These are phyloP conservation scores for Rugalucina vietnamica DNA, from an alignment of 2,888 invertebrate species.

Conservation along the genomic window DNA sequence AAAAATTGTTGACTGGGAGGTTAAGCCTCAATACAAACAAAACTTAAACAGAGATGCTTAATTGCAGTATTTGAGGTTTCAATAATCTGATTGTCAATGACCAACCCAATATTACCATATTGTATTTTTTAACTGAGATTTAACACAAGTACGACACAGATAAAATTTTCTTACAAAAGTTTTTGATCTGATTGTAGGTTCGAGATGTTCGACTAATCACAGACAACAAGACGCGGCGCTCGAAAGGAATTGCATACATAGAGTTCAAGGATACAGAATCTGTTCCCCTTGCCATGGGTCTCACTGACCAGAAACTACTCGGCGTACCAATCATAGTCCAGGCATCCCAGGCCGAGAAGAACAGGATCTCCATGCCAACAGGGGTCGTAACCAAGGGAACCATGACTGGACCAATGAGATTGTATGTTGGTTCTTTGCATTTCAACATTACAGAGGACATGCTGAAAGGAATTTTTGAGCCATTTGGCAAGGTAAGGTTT, in stretches of 20 bases:
- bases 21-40: too few relatives aligned
- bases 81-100: too few relatives aligned
- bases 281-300: slow-evolving; percentile 96
- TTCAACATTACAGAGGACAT: slow-evolving; percentile 99
- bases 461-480: slow-evolving; percentile 99
- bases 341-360: slow-evolving; percentile 95
- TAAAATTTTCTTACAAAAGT: too few relatives aligned
- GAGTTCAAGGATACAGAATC: slow-evolving; percentile 99
- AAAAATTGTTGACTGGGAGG: too few relatives aligned
- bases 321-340: slow-evolving; percentile 99
- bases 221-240: slow-evolving; percentile 98
- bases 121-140: too few relatives aligned
- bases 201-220: slow-evolving; percentile 99
- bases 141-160: too few relatives aligned
- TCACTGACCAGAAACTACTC: slow-evolving; percentile 97
- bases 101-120: too few relatives aligned
- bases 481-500: slow-evolving; percentile 91
- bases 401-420: slow-evolving; percentile 94
- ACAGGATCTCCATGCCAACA: slow-evolving; percentile 83
- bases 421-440: slow-evolving; percentile 98
- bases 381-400: slow-evolving; percentile 70
- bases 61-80: too few relatives aligned
- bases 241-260: slow-evolving; percentile 99
- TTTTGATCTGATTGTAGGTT: too few relatives aligned
- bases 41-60: too few relatives aligned